Evolutionary conservation across 2,113 vertebrate genomes (phyloP).

Genomic region (Podiceps cristatus): DNA sequence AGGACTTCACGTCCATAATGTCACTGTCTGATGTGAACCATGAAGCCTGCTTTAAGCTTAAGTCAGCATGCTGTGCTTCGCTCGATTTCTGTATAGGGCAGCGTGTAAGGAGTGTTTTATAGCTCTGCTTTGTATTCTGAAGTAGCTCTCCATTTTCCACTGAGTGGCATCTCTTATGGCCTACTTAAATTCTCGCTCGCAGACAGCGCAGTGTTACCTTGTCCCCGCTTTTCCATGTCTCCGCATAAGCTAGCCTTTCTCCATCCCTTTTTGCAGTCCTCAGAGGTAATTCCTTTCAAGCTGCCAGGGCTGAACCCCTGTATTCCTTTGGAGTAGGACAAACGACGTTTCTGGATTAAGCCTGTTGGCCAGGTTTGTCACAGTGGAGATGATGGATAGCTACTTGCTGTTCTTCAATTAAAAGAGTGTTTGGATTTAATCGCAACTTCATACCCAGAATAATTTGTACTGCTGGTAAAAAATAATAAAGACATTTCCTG

Average conservation of each 20-base stretch:
- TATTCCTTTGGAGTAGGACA: neutral
- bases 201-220: neutral
- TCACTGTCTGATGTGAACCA: neutral
- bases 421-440: neutral
- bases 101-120: neutral
- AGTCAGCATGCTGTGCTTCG: neutral
- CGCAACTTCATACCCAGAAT: neutral
- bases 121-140: neutral
- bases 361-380: neutral
- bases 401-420: neutral
- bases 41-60: neutral
- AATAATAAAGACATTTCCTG: neutral
- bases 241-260: rapidly evolving
- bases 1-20: rapidly evolving
- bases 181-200: neutral
- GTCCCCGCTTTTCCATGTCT: rapidly evolving
- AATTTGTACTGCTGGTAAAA: neutral
- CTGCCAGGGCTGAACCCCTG: neutral
- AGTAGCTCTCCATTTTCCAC: neutral
- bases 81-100: neutral
- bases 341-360: neutral
- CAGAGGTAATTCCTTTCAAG: neutral
- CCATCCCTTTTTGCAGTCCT: neutral
- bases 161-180: neutral
- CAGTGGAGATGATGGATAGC: neutral